Evolutionary conservation across 2,113 vertebrate genomes (phyloP).

Genomic region (Labrus mixtus): DNA sequence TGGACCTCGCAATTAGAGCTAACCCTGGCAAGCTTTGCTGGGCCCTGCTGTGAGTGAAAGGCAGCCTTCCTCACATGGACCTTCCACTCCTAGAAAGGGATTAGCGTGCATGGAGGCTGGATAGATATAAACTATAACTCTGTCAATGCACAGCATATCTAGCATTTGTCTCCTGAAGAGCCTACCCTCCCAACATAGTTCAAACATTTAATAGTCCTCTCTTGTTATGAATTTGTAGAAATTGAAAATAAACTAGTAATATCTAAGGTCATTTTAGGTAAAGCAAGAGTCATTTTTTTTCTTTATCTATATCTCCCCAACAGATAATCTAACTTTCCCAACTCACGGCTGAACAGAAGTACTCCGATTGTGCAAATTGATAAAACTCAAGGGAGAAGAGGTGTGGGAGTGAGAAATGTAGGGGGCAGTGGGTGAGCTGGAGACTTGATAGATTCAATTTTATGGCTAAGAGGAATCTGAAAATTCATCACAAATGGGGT

Average conservation of each 20-base stretch:
- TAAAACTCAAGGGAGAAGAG: constrained; percentile 69
- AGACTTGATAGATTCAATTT: constrained; percentile 79
- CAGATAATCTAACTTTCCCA: constrained; percentile 55
- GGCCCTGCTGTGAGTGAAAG: constrained; percentile 51
- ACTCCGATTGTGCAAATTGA: constrained; percentile 72
- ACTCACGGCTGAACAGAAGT: constrained; percentile 51
- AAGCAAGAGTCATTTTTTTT: constrained; percentile 53
- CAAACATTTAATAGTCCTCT: constrained; percentile 2
- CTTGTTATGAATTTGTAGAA: constrained; percentile 54
- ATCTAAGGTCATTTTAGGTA: constrained; percentile 53
- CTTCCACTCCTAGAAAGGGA: constrained; percentile 54
- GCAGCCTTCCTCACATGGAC: constrained; percentile 56
- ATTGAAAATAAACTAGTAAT: constrained; percentile 58
- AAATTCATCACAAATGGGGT: constrained; percentile 76
- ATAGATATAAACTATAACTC: constrained; percentile 37
- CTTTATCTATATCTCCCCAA: constrained; percentile 57
- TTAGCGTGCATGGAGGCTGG: constrained; percentile 48
- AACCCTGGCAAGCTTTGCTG: constrained; percentile 42
- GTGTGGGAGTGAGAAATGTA: constrained; percentile 60
- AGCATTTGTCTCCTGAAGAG: constrained; percentile 27
- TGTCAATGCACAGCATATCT: constrained; percentile 47
- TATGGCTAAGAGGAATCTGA: constrained; percentile 80
- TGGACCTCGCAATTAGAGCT: constrained; percentile 58
- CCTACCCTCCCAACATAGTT: constrained; percentile 12
- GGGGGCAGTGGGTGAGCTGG: constrained; percentile 59